phyloP scores from a whole-genome alignment of 2,888 invertebrate species.

The Pachliopta kotzebuea region DNA sequence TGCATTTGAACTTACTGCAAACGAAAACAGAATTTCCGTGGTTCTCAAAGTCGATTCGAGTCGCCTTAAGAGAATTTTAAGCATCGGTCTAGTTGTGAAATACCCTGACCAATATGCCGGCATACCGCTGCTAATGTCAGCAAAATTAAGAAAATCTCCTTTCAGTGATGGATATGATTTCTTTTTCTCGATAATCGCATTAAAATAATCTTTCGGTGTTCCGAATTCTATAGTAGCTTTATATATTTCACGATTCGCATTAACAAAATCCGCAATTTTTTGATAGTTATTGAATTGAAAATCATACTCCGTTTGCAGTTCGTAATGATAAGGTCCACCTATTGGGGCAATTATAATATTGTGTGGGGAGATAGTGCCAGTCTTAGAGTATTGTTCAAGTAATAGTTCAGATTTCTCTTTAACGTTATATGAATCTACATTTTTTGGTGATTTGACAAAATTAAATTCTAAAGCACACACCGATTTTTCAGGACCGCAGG shows the following conservation, averaged over 20 bases:
- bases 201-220: constrained; percentile 94
- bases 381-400: constrained; percentile 93
- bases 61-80: constrained; percentile 90
- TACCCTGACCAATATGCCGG: constrained; percentile 98
- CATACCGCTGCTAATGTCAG: constrained; percentile 90
- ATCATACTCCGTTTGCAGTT: constrained; percentile 93
- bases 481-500: constrained; percentile 59
- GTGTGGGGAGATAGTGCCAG: constrained; percentile 92
- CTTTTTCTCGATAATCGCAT: constrained; percentile 82
- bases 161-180: constrained; percentile 84
- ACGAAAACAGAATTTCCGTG: constrained; percentile 91
- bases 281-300: constrained; percentile 96
- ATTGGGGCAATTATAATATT: constrained; percentile 95
- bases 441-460: constrained; percentile 87
- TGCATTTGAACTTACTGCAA: constrained; percentile 84
- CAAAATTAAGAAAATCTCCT: constrained; percentile 97
- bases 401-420: constrained; percentile 91
- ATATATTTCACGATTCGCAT: constrained; percentile 84
- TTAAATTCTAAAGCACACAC: constrained; percentile 63
- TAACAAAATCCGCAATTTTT: constrained; percentile 92
- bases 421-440: constrained; percentile 89
- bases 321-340: constrained; percentile 95
- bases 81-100: constrained; percentile 92
- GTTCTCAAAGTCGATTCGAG: constrained; percentile 89
- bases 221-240: constrained; percentile 91